Evolutionary conservation across 2,797 vertebrate species (phyloP), one percentile per base, ranked within the genome.

Genomic region (Leptatherina wallacei): DNA sequence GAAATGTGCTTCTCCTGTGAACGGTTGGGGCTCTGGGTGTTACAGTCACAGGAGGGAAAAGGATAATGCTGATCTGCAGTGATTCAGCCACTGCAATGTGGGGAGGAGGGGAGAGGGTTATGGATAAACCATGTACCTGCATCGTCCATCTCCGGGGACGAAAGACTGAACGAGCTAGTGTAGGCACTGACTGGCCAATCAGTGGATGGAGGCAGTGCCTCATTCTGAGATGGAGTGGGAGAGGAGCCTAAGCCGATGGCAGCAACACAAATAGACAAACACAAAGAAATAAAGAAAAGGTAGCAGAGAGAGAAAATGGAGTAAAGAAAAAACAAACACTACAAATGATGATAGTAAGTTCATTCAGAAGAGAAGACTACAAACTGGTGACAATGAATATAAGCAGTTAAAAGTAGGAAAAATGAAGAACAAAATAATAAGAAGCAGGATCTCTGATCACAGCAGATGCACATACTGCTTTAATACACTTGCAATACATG

Each of bases 161-260:
- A 95, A 92, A 96, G 95, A 95, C 93, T 94, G 93, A 96, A 95
- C 75, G 96, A 95, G 93, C 95, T 96, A 95, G 93, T 93, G 95
- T 94, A 96, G 95, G 94, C 95, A 95, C 93, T 94, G 95, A 95
- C 95, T 80, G 96, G 95, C 96, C 96, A 97, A 95, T 96, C 96
- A 92, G 94, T 94, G 90, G 95, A 95, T 85, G 96, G 95, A 95
- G 96, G 96, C 94, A 95, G 95, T 91, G 95, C 92, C 94, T 95
- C 95, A 82, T 89, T 96, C 95, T 96, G 96, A 95, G 95, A 95
- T 90, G 96, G 94, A 77, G 95, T 95, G 90, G 96, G 96, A 93
- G 95, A 96, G 74, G 92, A 92, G 90, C 92, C 92, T 93, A 61
- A 87, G 90, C 60, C 75, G 54, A 85, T 66, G 83, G 71, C 85